Evolutionary conservation across 1,140 invertebrate species (phyloP).

Genomic region (Tetraneura akinire): DNA sequence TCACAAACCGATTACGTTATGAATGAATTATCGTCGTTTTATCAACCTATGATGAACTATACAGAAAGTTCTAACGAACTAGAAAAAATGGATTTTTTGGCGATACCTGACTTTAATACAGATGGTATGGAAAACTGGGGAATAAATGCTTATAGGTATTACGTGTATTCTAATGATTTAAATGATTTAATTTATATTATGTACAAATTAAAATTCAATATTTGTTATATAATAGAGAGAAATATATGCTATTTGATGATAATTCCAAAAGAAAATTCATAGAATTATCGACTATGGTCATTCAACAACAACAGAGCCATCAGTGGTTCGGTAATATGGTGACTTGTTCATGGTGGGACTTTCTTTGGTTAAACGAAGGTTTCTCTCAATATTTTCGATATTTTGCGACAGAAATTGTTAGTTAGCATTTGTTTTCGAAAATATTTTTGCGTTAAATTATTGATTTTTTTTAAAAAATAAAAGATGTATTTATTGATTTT

Average conservation of each 20-base stretch:
- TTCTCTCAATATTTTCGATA: slow-evolving; percentile 61
- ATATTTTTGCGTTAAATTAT: not conserved
- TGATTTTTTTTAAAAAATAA: too few species aligned
- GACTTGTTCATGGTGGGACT: slow-evolving; percentile 59
- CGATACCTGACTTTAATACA: slow-evolving; percentile 74
- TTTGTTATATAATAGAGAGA: slow-evolving; percentile 12
- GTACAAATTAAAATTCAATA: not conserved
- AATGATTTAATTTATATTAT: not conserved
- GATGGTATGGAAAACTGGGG: slow-evolving; percentile 87
- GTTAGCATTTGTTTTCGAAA: not conserved
- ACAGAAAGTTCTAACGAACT: slow-evolving; percentile 52
- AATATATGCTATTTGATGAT: slow-evolving; percentile 18
- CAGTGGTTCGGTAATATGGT: slow-evolving; percentile 62
- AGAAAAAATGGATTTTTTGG: slow-evolving; percentile 66
- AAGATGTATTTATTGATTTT: too few species aligned
- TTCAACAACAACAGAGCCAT: slow-evolving; percentile 64
- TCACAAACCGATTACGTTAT: slow-evolving; percentile 56
- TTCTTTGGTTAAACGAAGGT: slow-evolving; percentile 65
- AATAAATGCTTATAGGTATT: slow-evolving; percentile 64
- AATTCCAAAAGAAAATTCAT: slow-evolving; percentile 12
- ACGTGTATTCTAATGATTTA: not conserved
- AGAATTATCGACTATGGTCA: slow-evolving; percentile 59
- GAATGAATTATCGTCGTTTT: slow-evolving; percentile 59
- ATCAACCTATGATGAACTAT: slow-evolving; percentile 54
- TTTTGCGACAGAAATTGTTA: slow-evolving; percentile 53